Base-by-base conservation (phyloP, 2,113 vertebrate genomes). In the Phoxinus phoxinus region DNA sequence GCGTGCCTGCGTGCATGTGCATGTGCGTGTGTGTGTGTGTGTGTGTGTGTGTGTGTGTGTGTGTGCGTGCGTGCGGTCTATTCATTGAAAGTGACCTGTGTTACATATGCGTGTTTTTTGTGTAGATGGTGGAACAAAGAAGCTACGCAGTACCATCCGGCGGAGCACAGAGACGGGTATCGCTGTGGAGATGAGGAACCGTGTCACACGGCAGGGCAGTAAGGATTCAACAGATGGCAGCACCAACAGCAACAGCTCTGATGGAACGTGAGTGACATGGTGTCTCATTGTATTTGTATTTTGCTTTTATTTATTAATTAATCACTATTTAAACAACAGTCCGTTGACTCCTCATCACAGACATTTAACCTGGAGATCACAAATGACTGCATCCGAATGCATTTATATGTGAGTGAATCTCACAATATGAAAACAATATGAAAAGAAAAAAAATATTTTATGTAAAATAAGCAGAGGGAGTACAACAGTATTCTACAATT, bases 241-340 rank as follows among this genome's bases (percentile, higher is more conserved):
- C 94, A 99, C 97, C 91, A 99, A 99, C 94, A 99, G 98, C 89
- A 99, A 98, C 93, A 99, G 98, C 95, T 99, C 98, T 0, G 98
- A 99, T 0, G 97, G 98, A 96, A 97, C 96, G 98, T 99, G 93
- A 94, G 98, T 96, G 25, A 19, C 19, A 9, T 3, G 7, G 7
- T 56, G 53, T 56, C 53, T 56, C 7, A 56, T 15, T 51, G 4
- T 4, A 17, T 17, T 51, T 5, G 48, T 15, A 5, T 56, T 56
- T 56, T 56, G 7, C 21, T 23, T 56, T 56, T 21, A 56, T 56
- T 56, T 3, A 23, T 56, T 23, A 9, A 56, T 56, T 56, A 56
- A 56, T 7, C 6, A 53, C 6, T 21, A 2, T 53, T 56, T 56
- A 56, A 56, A 56, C 51, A 21, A 21, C 17, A 21, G 51, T 53